Evolutionary conservation across 2,113 vertebrate genomes (phyloP).

Genomic region (Patagioenas fasciata): DNA sequence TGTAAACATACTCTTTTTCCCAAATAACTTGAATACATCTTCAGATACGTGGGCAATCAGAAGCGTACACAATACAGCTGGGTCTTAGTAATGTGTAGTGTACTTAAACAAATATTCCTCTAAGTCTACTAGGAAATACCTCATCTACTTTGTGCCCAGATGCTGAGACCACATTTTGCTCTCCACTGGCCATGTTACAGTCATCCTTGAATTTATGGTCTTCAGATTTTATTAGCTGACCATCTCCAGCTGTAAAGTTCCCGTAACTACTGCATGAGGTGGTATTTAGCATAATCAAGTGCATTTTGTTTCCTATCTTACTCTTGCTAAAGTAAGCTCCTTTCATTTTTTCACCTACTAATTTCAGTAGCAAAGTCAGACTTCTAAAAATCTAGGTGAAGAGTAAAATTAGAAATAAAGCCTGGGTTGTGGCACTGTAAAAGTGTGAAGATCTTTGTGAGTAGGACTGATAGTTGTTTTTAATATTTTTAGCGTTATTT

Average conservation of each 20-base stretch:
- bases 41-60: not conserved
- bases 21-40: not conserved
- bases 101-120: not conserved
- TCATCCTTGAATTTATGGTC: not conserved
- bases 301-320: not conserved
- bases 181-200: not conserved
- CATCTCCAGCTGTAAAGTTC: not conserved
- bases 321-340: not conserved
- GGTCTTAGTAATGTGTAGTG: not conserved
- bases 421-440: not conserved
- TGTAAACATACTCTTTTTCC: not conserved
- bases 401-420: not conserved
- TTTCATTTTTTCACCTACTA: not conserved
- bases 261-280: not conserved
- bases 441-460: not conserved
- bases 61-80: not conserved
- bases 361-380: not conserved
- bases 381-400: not conserved
- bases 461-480: not conserved
- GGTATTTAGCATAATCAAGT: not conserved
- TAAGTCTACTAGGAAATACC: not conserved
- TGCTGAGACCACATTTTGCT: not conserved
- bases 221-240: not conserved
- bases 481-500: not conserved
- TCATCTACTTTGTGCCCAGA: not conserved